phyloP scores from a whole-genome alignment of 2,797 vertebrate genomes.

The Microchirus variegatus region DNA sequence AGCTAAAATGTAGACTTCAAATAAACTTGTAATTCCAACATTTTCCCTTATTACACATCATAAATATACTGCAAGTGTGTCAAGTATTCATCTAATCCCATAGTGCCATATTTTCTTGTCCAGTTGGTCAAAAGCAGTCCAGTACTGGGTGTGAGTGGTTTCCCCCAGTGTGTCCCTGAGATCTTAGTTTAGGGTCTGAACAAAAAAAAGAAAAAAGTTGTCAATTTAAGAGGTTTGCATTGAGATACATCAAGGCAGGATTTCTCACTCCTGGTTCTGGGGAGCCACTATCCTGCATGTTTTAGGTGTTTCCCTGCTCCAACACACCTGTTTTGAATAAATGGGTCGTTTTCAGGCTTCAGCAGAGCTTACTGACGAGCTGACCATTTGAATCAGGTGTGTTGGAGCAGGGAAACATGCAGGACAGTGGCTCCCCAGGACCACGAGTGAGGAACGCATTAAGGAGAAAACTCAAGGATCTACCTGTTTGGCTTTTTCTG shows the following conservation, averaged over 20 bases:
- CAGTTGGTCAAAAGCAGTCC: constrained; percentile 35
- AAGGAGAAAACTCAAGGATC: neutral
- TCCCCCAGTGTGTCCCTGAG: constrained; percentile 62
- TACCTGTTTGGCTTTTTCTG: constrained; percentile 71
- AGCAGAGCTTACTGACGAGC: too few relatives aligned
- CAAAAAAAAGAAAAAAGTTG: constrained; percentile 7
- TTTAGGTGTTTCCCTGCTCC: too few relatives aligned
- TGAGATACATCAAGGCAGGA: too few relatives aligned
- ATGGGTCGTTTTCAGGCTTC: too few relatives aligned
- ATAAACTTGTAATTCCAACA: constrained; percentile 20
- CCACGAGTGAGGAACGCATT: too few relatives aligned
- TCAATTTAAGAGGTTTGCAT: neutral
- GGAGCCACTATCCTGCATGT: too few relatives aligned
- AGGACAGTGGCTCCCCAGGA: too few relatives aligned
- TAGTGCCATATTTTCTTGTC: constrained; percentile 19
- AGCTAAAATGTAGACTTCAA: constrained; percentile 41
- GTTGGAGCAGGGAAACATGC: too few relatives aligned
- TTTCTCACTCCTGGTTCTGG: too few relatives aligned
- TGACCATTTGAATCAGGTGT: too few relatives aligned
- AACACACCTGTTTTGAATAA: too few relatives aligned
- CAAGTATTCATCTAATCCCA: constrained; percentile 32
- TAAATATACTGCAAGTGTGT: constrained; percentile 26
- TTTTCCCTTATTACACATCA: constrained; percentile 21
- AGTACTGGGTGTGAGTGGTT: constrained; percentile 36
- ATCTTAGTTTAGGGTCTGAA: constrained; percentile 67